Conservation (phyloP, 2,888 invertebrate genomes). For the Nomada fabriciana region DNA sequence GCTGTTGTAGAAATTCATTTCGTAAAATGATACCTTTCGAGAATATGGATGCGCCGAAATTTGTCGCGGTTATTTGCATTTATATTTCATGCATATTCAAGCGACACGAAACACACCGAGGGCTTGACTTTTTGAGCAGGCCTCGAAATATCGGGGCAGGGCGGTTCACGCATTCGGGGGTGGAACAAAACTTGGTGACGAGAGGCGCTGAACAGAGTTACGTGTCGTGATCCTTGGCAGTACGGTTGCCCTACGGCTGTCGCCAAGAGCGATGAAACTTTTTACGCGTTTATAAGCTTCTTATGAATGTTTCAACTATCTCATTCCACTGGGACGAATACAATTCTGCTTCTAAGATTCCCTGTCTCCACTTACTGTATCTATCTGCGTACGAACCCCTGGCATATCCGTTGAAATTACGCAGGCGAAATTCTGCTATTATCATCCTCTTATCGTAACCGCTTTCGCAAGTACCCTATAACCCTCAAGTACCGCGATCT, state of each 20-base stretch:
- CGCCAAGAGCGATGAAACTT: constrained; percentile 56
- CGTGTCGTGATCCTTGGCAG: neutral
- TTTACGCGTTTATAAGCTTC: constrained; percentile 60
- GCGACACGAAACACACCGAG: neutral
- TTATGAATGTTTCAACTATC: constrained; percentile 52
- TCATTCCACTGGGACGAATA: neutral
- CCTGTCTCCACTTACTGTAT: no score
- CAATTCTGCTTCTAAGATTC: neutral
- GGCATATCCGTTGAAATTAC: neutral
- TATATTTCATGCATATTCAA: neutral
- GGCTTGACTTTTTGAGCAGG: neutral
- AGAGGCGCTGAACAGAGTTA: constrained; percentile 50
- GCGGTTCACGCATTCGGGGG: constrained; percentile 26
- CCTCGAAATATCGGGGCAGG: constrained; percentile 9
- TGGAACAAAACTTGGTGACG: constrained; percentile 53
- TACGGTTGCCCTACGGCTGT: constrained; percentile 24
- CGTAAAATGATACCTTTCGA: neutral
- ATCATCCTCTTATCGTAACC: neutral
- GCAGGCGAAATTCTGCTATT: neutral
- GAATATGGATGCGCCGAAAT: neutral
- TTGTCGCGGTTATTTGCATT: neutral
- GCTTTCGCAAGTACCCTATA: neutral
- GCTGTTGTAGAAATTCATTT: neutral
- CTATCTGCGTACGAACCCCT: no score
- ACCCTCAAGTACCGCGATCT: neutral